phyloP scores from a whole-genome alignment of 30 jellyfish, hydroid and myxozoan species.

The Clytia hemisphaerica region DNA sequence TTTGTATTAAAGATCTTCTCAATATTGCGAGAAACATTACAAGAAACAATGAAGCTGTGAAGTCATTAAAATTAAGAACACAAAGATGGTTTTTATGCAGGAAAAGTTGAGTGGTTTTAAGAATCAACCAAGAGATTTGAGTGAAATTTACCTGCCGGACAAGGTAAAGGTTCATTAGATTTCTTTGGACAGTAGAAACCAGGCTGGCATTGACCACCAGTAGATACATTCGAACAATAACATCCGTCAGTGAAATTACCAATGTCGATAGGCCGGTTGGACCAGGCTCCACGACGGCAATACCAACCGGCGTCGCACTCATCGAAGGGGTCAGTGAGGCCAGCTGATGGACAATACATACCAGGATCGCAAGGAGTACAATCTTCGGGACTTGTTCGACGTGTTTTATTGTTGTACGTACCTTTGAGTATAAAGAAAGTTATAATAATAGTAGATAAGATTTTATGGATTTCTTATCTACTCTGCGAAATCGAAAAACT shows the following conservation, averaged over 20 bases:
- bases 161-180: constrained; percentile 56
- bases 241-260: constrained; percentile 38
- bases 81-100: too few relatives aligned
- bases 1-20: too few relatives aligned
- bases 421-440: too few relatives aligned
- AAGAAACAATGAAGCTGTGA: too few relatives aligned
- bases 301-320: constrained; percentile 87
- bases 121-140: constrained; percentile 3
- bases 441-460: too few relatives aligned
- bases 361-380: constrained; percentile 88
- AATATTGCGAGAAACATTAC: too few relatives aligned
- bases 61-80: too few relatives aligned
- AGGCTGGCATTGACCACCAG: constrained; percentile 87
- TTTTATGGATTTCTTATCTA: too few relatives aligned
- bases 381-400: constrained; percentile 40
- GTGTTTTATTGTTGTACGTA: constrained; percentile 49
- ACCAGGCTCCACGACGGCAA: constrained; percentile 81
- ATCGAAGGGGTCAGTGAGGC: constrained; percentile 44
- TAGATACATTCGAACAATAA: constrained; percentile 67
- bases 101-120: not conserved
- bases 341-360: constrained; percentile 69
- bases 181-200: constrained; percentile 78
- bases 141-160: constrained; percentile 69
- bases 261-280: constrained; percentile 63
- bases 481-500: too few relatives aligned